Conservation (phyloP, 2,888 invertebrate genomes). For the Dicyrtomina minuta region DNA sequence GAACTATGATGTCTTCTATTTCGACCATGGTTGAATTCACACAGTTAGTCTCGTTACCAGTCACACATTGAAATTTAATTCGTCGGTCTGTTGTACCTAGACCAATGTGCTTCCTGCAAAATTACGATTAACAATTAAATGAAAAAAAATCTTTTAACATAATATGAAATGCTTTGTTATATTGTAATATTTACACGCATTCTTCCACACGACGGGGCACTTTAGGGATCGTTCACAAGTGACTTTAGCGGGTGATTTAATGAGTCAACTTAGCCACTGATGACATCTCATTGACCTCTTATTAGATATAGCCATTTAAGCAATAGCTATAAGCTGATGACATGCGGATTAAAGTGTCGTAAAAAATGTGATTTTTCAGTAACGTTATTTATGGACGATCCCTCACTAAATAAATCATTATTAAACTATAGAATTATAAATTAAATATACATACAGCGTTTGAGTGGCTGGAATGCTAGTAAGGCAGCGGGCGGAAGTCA, state of each 20-base stretch:
- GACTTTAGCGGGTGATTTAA: too few relatives aligned
- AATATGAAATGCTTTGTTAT: too few relatives aligned
- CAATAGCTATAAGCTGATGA: too few relatives aligned
- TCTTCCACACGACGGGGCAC: too few relatives aligned
- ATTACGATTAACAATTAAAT: neutral
- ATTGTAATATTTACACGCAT: too few relatives aligned
- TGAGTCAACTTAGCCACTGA: too few relatives aligned
- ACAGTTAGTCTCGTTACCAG: slow-evolving; percentile 22
- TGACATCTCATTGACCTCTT: too few relatives aligned
- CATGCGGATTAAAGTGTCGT: too few relatives aligned
- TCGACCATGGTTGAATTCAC: slow-evolving; percentile 26
- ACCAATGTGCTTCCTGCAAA: slow-evolving; percentile 16
- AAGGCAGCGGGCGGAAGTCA: slow-evolving; percentile 80
- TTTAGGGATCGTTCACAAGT: too few relatives aligned
- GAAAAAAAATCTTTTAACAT: neutral
- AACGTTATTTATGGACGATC: too few relatives aligned
- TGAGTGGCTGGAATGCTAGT: slow-evolving; percentile 28
- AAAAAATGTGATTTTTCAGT: too few relatives aligned
- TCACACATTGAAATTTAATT: slow-evolving; percentile 4
- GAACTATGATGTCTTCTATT: slow-evolving; percentile 45
- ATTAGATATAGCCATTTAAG: too few relatives aligned
- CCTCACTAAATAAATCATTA: neutral
- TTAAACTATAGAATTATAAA: neutral
- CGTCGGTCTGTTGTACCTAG: slow-evolving; percentile 27
- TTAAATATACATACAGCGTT: slow-evolving; percentile 16